These are phyloP conservation scores for Drosophila atroscutellata DNA, from an alignment of 2,888 invertebrate species.

Conservation along the genomic window DNA sequence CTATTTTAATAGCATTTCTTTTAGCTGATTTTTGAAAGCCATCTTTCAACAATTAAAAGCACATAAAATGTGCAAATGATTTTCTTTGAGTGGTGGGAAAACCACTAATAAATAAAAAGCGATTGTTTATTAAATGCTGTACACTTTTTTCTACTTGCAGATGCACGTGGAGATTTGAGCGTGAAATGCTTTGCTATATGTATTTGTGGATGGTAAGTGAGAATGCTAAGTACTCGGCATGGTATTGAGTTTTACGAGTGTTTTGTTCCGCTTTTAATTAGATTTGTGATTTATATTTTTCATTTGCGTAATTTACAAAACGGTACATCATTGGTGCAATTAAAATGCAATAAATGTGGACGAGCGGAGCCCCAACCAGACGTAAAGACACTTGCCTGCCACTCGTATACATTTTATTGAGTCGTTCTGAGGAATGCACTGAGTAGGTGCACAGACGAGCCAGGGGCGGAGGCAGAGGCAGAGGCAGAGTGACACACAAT, in stretches of 20 bases:
- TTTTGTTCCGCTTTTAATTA: constrained; percentile 40
- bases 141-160: constrained; percentile 31
- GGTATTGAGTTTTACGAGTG: constrained; percentile 35
- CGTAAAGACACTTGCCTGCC: constrained; percentile 38
- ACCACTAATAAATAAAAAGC: neutral
- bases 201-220: constrained; percentile 36
- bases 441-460: constrained; percentile 19
- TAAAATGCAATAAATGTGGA: constrained; percentile 75
- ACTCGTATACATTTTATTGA: constrained; percentile 79
- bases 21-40: neutral
- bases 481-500: constrained; percentile 57
- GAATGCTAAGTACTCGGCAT: constrained; percentile 17
- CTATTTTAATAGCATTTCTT: too few species aligned
- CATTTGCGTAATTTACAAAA: constrained; percentile 68
- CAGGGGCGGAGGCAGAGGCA: neutral
- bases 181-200: neutral
- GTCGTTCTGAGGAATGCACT: constrained; percentile 64
- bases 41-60: neutral
- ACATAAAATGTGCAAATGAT: neutral
- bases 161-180: neutral
- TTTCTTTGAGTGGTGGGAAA: neutral
- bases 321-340: constrained; percentile 77
- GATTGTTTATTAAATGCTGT: neutral
- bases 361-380: constrained; percentile 20
- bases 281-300: constrained; percentile 63